Percentiles rank a stretch among this genome's conserved stretches.
Conservation (phyloP, 2,797 vertebrate genomes). For the Bradypodion ventrale region DNA sequence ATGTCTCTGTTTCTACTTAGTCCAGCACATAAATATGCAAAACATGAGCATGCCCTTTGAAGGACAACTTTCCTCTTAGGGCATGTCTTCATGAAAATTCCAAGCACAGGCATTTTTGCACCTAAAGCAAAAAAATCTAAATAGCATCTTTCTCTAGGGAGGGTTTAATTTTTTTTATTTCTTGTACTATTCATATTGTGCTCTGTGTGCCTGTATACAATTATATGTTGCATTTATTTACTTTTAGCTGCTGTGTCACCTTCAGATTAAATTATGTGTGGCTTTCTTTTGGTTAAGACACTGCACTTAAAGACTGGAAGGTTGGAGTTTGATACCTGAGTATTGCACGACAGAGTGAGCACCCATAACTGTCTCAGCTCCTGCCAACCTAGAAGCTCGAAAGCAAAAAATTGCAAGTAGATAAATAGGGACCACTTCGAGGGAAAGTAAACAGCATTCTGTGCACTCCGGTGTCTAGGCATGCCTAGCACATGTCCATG, state of each 20-base stretch:
- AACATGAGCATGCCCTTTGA: not conserved
- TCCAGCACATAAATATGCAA: slow-evolving; percentile 29
- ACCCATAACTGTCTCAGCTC: no score
- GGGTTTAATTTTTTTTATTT: not conserved
- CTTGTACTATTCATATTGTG: not conserved
- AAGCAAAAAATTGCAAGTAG: no score
- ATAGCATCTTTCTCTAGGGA: not conserved
- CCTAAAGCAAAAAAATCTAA: slow-evolving; percentile 6
- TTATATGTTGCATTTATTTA: not conserved
- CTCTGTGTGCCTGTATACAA: not conserved
- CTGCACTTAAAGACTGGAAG: no score
- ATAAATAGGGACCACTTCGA: no score
- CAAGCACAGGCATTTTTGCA: not conserved
- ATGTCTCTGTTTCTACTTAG: slow-evolving; percentile 32
- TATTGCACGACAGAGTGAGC: no score
- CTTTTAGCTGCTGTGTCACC: not conserved
- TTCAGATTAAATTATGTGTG: not conserved
- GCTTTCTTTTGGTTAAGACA: not conserved
- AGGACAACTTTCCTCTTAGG: not conserved
- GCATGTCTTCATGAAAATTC: not conserved
- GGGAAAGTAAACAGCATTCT: no score
- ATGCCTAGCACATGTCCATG: no score
- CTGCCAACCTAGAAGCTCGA: no score
- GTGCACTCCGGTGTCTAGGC: no score
- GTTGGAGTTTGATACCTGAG: no score